Evolutionary conservation across 2,113 vertebrate species (phyloP).

Genomic region (Castor canadensis): DNA sequence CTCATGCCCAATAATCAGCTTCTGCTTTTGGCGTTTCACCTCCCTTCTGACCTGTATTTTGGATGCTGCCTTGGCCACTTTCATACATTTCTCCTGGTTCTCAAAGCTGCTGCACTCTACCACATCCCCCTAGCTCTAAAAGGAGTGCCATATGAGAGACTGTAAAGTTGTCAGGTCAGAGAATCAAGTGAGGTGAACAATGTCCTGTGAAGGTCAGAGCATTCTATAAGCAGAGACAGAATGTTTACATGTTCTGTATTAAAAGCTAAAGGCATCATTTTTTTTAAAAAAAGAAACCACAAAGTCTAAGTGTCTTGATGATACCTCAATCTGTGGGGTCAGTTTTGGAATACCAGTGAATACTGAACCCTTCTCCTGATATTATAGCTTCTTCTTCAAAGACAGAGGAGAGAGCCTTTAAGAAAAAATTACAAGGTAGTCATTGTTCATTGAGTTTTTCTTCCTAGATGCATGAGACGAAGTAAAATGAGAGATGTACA

Average conservation of each 20-base stretch:
- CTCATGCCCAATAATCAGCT: not conserved
- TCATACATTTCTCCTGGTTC: not conserved
- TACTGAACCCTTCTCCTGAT: not conserved
- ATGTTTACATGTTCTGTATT: not conserved
- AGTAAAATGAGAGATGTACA: not conserved
- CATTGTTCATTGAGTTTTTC: not conserved
- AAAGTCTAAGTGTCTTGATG: no score
- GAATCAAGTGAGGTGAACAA: not conserved
- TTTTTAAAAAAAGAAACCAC: not conserved
- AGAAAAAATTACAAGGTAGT: not conserved
- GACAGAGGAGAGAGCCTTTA: not conserved
- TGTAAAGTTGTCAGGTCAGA: not conserved
- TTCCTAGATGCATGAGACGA: not conserved
- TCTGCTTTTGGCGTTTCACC: not conserved
- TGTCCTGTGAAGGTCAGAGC: not conserved
- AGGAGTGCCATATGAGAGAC: not conserved
- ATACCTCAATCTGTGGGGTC: not conserved
- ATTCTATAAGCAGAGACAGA: not conserved
- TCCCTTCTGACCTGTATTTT: not conserved
- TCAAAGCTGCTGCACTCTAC: not conserved
- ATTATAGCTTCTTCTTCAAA: not conserved
- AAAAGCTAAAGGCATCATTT: not conserved
- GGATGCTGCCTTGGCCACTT: not conserved
- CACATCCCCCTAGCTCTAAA: not conserved
- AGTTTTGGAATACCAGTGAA: not conserved